phyloP scores from a whole-genome alignment of 2,113 vertebrate species.

The Calidris pygmaea region DNA sequence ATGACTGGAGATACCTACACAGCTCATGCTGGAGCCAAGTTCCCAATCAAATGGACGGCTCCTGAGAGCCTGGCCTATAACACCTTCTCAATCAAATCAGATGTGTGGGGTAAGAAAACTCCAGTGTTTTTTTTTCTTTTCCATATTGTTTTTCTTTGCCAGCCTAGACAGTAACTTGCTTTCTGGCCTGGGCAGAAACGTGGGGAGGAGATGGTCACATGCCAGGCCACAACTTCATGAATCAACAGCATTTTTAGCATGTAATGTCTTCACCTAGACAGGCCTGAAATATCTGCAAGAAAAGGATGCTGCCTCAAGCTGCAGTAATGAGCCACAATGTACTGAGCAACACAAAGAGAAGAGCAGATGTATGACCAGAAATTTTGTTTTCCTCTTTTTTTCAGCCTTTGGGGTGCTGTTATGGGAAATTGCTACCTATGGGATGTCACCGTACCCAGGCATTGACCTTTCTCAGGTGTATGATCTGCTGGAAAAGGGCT shows the following conservation, averaged over 20 bases:
- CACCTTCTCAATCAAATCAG: slow-evolving; percentile 99
- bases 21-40: slow-evolving; percentile 98
- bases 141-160: neutral
- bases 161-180: neutral
- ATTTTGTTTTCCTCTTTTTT: neutral
- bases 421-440: slow-evolving; percentile 99
- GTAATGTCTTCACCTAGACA: neutral
- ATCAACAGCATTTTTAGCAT: neutral
- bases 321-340: neutral
- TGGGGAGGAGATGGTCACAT: neutral
- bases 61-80: slow-evolving; percentile 98
- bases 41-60: slow-evolving; percentile 99
- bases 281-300: neutral
- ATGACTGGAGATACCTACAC: slow-evolving; percentile 99
- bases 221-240: neutral
- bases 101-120: slow-evolving; percentile 91
- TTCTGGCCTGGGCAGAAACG: neutral
- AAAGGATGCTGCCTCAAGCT: neutral
- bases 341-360: neutral
- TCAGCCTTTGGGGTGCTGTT: slow-evolving; percentile 95
- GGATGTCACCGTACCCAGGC: slow-evolving; percentile 98
- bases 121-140: neutral
- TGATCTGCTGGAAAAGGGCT: slow-evolving; percentile 96
- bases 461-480: slow-evolving; percentile 99
- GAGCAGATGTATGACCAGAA: neutral